Percentiles rank a stretch among this genome's conserved stretches.
phyloP scores from a whole-genome alignment of 2,113 vertebrate species.

The Diadophis punctatus region DNA sequence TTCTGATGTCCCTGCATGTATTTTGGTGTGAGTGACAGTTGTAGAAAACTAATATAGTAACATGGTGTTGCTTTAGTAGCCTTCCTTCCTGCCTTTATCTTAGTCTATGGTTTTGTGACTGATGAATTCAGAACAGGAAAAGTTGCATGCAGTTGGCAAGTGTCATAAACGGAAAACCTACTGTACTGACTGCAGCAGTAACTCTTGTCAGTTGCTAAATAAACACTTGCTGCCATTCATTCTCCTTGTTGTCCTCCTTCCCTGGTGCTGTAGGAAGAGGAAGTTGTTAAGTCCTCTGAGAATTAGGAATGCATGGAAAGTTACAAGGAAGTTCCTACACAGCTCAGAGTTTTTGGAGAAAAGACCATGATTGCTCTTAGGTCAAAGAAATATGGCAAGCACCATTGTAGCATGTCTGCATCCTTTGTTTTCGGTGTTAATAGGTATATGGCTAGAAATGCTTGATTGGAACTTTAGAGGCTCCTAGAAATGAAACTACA shows the following conservation, averaged over 20 bases:
- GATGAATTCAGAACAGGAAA: constrained; percentile 27
- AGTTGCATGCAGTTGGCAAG: constrained; percentile 34
- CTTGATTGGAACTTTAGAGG: background rate
- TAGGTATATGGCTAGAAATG: background rate
- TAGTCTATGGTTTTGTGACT: background rate
- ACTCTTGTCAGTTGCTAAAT: constrained; percentile 55
- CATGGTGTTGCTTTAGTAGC: background rate
- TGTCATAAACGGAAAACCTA: constrained; percentile 55
- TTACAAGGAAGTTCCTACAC: constrained; percentile 35
- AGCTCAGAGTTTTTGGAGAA: background rate
- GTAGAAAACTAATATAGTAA: background rate
- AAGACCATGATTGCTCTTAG: constrained; percentile 3
- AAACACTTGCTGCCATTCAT: constrained; percentile 29
- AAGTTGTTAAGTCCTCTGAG: constrained; percentile 49
- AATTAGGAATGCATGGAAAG: constrained; percentile 50
- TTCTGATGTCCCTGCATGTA: background rate
- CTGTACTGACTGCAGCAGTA: constrained; percentile 42
- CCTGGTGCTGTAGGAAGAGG: constrained; percentile 40
- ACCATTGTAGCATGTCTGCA: background rate
- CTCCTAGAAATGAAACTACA: background rate
- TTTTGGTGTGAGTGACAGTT: background rate
- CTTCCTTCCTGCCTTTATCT: constrained; percentile 20
- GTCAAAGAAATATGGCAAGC: background rate
- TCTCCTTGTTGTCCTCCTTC: background rate
- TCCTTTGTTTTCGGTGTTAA: background rate